These are phyloP conservation scores for Cenopis cana DNA, from an alignment of 2,888 invertebrate genomes.

Conservation along the genomic window DNA sequence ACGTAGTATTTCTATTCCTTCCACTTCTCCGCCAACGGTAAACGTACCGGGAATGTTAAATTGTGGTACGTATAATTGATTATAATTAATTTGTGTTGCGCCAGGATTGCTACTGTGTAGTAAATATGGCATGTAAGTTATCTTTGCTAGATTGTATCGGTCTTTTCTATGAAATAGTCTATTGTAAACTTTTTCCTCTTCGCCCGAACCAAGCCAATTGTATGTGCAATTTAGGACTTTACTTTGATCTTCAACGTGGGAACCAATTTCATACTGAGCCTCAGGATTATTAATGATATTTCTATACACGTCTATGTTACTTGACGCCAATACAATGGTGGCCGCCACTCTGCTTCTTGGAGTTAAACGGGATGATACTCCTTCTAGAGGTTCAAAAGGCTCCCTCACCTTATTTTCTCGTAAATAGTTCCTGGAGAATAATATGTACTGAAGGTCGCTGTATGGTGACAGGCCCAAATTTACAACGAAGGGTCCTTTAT, in stretches of 20 bases:
- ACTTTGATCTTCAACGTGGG: constrained; percentile 97
- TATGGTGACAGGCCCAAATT: constrained; percentile 95
- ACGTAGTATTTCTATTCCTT: constrained; percentile 93
- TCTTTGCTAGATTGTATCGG: constrained; percentile 97
- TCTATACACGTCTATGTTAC: constrained; percentile 94
- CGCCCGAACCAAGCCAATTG: constrained; percentile 95
- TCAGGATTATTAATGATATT: constrained; percentile 96
- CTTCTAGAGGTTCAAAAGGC: constrained; percentile 90
- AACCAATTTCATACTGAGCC: constrained; percentile 97
- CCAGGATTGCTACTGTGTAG: constrained; percentile 95
- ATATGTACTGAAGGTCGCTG: constrained; percentile 90
- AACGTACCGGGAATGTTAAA: constrained; percentile 89
- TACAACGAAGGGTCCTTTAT: constrained; percentile 94
- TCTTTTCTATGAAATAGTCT: constrained; percentile 94
- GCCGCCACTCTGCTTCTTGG: constrained; percentile 97
- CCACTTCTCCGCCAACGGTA: constrained; percentile 95
- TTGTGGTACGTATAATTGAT: constrained; percentile 91
- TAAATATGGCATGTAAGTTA: constrained; percentile 95
- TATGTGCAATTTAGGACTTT: constrained; percentile 96
- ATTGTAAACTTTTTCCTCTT: constrained; percentile 90
- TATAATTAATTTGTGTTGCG: constrained; percentile 91
- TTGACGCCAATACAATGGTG: constrained; percentile 95
- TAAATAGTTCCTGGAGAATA: constrained; percentile 95
- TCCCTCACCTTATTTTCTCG: constrained; percentile 94
- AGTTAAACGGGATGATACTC: constrained; percentile 89